Evolutionary conservation across 2,113 vertebrate genomes (phyloP).

Genomic region (Paraplagusia blochii): DNA sequence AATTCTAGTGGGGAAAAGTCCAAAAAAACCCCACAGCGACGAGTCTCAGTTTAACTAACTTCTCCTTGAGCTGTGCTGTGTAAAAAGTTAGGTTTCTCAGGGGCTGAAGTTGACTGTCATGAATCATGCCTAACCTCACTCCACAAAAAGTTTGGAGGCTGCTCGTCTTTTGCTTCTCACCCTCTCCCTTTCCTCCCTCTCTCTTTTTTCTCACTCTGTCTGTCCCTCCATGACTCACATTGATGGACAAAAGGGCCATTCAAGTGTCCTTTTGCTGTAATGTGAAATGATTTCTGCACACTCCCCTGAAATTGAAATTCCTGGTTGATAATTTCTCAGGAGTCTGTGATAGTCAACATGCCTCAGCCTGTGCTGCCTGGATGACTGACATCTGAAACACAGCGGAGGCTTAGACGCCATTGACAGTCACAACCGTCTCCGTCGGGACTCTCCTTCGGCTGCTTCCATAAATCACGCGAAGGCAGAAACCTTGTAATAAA

Average conservation of each 20-base stretch:
- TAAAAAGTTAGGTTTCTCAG: conserved; percentile 37
- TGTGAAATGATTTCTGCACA: conserved; percentile 64
- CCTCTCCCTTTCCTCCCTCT: conserved; percentile 1
- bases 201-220: background rate
- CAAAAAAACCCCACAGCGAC: too few relatives aligned
- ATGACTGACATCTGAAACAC: conserved; percentile 66
- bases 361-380: conserved; percentile 59
- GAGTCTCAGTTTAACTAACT: too few relatives aligned
- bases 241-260: conserved; percentile 61
- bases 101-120: conserved; percentile 2
- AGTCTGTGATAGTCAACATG: conserved; percentile 60
- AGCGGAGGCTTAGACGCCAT: conserved; percentile 28
- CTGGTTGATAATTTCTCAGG: conserved; percentile 60
- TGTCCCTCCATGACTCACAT: conserved; percentile 14
- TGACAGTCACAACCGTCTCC: conserved; percentile 32
- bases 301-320: conserved; percentile 65
- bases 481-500: conserved; percentile 33
- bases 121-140: too few relatives aligned
- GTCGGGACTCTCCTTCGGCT: conserved; percentile 5
- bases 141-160: too few relatives aligned
- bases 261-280: conserved; percentile 46
- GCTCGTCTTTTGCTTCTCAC: conserved; percentile 18
- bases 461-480: conserved; percentile 40
- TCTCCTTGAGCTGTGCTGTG: background rate
- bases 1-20: too few relatives aligned